A percentile compares a stretch with the other conserved stretches of the same genome.
phyloP scores from a whole-genome alignment of 1,140 invertebrate genomes.

The Nixonia krombeini region DNA sequence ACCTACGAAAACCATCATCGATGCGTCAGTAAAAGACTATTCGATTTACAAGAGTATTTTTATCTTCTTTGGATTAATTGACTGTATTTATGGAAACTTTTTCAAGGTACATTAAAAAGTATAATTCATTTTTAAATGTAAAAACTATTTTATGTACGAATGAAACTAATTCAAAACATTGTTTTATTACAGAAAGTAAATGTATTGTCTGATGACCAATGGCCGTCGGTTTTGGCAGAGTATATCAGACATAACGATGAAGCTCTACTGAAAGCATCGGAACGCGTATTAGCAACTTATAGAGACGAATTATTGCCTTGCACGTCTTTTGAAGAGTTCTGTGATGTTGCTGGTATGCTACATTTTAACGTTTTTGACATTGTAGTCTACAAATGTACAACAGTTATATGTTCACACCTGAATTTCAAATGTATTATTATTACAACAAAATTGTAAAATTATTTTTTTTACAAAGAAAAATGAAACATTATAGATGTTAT shows the following conservation, averaged over 20 bases:
- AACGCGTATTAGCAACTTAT: constrained; percentile 84
- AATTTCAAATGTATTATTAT: not conserved
- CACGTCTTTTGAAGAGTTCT: constrained; percentile 90
- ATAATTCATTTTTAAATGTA: not conserved
- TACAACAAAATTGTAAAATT: too few species aligned
- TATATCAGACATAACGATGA: constrained; percentile 96
- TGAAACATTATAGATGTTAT: too few species aligned
- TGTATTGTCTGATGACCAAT: constrained; percentile 84
- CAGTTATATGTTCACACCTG: constrained; percentile 1
- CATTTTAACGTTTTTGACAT: not conserved
- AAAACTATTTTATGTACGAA: not conserved
- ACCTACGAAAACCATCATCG: constrained; percentile 72
- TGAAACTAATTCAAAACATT: not conserved
- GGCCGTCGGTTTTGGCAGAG: constrained; percentile 90
- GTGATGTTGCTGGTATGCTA: constrained; percentile 86
- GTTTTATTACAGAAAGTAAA: constrained; percentile 77
- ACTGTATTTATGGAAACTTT: constrained; percentile 82
- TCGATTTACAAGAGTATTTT: constrained; percentile 87
- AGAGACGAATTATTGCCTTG: constrained; percentile 92
- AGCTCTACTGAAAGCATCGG: constrained; percentile 87
- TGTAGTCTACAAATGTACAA: not conserved
- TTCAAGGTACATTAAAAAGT: constrained; percentile 78
- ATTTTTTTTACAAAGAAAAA: constrained; percentile 9
- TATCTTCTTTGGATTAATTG: constrained; percentile 87
- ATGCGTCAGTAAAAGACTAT: constrained; percentile 79